phyloP scores from a whole-genome alignment of 2,888 invertebrate species.

The Sipha maydis region DNA sequence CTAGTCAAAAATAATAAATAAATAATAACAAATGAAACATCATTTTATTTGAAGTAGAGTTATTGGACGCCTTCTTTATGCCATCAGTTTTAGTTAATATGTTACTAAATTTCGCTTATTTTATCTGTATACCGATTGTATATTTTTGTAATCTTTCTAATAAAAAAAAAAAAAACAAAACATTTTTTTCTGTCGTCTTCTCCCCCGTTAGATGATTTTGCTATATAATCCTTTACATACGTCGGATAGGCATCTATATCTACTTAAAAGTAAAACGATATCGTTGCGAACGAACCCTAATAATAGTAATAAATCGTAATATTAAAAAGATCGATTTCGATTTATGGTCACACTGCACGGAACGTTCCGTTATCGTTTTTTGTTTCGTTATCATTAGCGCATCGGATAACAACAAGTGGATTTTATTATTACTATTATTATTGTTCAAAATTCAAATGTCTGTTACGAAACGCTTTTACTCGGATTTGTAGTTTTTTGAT shows the following conservation, averaged over 20 bases:
- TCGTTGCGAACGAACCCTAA: background rate
- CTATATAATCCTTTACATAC: background rate
- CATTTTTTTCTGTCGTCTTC: too few relatives aligned
- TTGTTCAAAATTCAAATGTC: background rate
- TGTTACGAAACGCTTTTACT: background rate
- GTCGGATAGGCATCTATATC: background rate
- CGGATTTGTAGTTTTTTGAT: background rate
- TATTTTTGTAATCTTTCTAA: too few relatives aligned
- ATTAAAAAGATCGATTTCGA: background rate
- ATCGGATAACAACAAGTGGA: background rate
- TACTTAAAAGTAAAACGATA: background rate
- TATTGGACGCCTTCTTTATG: too few relatives aligned
- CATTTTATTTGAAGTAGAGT: too few relatives aligned
- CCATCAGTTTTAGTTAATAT: too few relatives aligned
- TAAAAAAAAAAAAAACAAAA: too few relatives aligned
- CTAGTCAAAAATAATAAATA: too few relatives aligned
- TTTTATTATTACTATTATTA: background rate
- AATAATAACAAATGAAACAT: too few relatives aligned
- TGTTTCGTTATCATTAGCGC: background rate
- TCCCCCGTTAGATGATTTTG: too few relatives aligned
- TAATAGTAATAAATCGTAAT: background rate
- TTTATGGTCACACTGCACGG: background rate
- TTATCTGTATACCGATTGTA: too few relatives aligned
- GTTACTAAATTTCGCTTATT: too few relatives aligned
- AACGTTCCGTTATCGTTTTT: background rate